phyloP scores from a whole-genome alignment of 1,140 invertebrate genomes.

The Lithobius niger region DNA sequence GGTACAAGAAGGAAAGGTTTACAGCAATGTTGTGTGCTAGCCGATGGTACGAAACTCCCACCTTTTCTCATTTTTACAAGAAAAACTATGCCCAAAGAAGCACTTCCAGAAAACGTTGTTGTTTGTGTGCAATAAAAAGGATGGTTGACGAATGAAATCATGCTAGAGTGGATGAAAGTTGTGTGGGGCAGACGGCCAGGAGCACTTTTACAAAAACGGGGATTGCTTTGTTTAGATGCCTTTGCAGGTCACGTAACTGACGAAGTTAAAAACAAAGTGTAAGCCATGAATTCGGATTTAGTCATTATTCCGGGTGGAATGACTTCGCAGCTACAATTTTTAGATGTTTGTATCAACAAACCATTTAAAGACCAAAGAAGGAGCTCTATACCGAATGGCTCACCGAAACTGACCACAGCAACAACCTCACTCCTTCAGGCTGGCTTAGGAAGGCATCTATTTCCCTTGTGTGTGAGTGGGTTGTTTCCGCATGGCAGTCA shows the following conservation, averaged over 20 bases:
- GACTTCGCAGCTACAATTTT: constrained; percentile 15
- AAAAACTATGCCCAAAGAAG: background rate
- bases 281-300: background rate
- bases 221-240: background rate
- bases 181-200: background rate
- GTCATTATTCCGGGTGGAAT: constrained; percentile 13
- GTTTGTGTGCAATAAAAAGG: background rate
- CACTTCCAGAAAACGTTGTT: background rate
- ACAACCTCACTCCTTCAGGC: no score
- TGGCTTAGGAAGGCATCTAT: no score
- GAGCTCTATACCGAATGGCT: no score
- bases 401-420: no score
- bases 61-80: background rate
- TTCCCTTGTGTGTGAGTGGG: no score
- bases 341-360: constrained; percentile 17
- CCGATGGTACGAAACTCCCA: background rate
- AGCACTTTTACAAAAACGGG: background rate
- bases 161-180: background rate
- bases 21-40: background rate
- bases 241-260: background rate
- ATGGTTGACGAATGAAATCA: background rate
- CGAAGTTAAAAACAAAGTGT: background rate
- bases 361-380: constrained; percentile 16
- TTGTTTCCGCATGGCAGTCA: no score
- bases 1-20: background rate